Evolutionary conservation across 2,113 vertebrate genomes (phyloP).

Genomic region (Cichladusa arquata): DNA sequence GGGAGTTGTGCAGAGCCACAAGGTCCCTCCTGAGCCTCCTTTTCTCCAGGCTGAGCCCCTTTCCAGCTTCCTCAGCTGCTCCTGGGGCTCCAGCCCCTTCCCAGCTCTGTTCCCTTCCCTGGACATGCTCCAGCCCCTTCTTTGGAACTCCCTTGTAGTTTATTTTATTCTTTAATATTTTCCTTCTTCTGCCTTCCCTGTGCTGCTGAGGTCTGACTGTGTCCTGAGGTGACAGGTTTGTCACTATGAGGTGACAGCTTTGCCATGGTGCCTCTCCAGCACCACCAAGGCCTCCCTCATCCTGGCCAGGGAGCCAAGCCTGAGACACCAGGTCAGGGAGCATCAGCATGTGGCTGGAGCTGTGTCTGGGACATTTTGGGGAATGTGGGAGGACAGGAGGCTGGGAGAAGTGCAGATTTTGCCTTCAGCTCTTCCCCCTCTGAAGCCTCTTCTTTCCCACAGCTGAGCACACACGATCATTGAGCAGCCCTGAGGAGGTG

Average conservation of each 20-base stretch:
- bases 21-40: background rate
- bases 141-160: background rate
- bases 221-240: background rate
- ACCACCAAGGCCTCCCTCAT: background rate
- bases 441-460: background rate
- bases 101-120: background rate
- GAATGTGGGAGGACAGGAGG: background rate
- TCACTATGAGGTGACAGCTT: background rate
- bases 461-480: fast-evolving
- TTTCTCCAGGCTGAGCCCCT: background rate
- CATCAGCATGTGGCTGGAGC: background rate
- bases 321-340: fast-evolving
- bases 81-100: background rate
- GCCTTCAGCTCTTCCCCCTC: background rate
- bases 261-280: background rate
- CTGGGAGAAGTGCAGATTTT: background rate
- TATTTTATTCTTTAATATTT: background rate
- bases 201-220: fast-evolving
- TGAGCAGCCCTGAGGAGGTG: background rate
- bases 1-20: background rate
- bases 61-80: background rate
- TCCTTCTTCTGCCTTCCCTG: background rate
- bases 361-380: background rate
- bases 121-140: background rate
- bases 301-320: background rate